Evolutionary conservation across 2,888 invertebrate species (phyloP), one percentile per base, ranked within the genome.

Genomic region (Hermodice carunculata): DNA sequence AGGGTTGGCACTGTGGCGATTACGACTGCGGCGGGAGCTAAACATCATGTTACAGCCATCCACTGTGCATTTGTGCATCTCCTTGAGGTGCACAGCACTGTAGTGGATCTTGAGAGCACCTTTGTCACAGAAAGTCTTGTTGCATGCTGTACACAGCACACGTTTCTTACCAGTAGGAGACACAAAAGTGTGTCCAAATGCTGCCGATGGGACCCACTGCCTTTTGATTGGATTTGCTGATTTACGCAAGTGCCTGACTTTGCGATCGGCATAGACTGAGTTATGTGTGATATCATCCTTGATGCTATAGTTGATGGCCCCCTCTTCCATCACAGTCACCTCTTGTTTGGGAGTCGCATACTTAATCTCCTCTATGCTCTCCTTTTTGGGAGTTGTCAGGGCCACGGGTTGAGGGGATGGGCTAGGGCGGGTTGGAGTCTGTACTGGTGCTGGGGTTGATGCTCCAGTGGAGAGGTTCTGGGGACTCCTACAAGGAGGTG

Each of bases 21-120:
- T 98, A 57, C 98, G 90, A 29, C 96, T 96, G 73, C 98, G 89
- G 73, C 98, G 89, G 14, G 97, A 98, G 85, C 97, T 98, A 84
- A 98, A 98, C 96, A 97, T 97, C 96, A 98, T 98, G 85, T 95
- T 97, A 87, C 98, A 98, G 0, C 98, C 98, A 84, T 95, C 95
- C 0, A 99, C 97, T 0, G 98, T 98, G 85, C 99, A 99, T 87
- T 96, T 96, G 87, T 99, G 99, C 98, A 99, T 99, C 88, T 99
- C 99, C 43, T 98, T 91, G 66, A 98, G 88, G 85, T 99, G 99
- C 11, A 99, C 99, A 0, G 99, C 99, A 56, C 97, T 97, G 84
- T 98, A 98, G 86, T 99, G 99, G 6, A 99, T 99, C 88, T 99
- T 99, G 28, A 99, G 89, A 0, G 99, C 99, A 68, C 98, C 99